phyloP scores from a whole-genome alignment of 2,113 vertebrate species.

The Galeopterus variegatus region DNA sequence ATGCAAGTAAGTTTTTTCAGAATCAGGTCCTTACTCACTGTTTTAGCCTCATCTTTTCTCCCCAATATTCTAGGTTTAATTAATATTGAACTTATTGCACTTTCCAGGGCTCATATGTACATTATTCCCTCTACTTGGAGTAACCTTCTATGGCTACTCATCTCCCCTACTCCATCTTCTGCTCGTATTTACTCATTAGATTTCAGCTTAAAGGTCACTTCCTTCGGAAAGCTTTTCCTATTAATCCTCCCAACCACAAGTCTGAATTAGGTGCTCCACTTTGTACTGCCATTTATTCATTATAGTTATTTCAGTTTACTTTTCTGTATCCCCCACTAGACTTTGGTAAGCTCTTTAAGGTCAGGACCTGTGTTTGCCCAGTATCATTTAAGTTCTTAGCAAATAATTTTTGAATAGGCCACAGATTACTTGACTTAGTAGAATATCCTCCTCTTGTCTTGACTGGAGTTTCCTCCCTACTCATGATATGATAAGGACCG shows the following conservation, averaged over 20 bases:
- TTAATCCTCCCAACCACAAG: background rate
- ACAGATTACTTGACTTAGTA: conserved; percentile 1
- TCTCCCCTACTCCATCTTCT: background rate
- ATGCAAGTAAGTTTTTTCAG: conserved; percentile 55
- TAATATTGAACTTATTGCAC: conserved; percentile 21
- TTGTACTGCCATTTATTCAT: background rate
- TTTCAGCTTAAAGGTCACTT: conserved; percentile 56
- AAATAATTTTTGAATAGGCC: conserved; percentile 52
- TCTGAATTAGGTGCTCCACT: background rate
- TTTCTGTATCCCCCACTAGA: background rate
- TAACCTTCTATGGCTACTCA: background rate
- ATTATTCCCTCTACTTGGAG: background rate
- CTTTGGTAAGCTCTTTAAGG: background rate
- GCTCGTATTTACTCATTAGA: conserved; percentile 6
- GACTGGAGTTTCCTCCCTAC: conserved; percentile 11
- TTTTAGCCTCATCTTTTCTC: background rate
- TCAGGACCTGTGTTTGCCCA: background rate
- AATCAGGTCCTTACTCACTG: background rate
- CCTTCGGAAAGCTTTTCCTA: conserved; percentile 43
- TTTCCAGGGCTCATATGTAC: background rate
- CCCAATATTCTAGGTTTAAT: conserved; percentile 2
- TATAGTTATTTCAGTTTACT: conserved; percentile 23
- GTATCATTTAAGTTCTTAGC: conserved; percentile 38
- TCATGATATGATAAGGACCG: background rate
- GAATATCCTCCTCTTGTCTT: conserved; percentile 24